A percentile compares a stretch with the other conserved stretches of the same genome.
phyloP scores from a whole-genome alignment of 2,797 vertebrate species.

The Scomberomorus guttatus region DNA sequence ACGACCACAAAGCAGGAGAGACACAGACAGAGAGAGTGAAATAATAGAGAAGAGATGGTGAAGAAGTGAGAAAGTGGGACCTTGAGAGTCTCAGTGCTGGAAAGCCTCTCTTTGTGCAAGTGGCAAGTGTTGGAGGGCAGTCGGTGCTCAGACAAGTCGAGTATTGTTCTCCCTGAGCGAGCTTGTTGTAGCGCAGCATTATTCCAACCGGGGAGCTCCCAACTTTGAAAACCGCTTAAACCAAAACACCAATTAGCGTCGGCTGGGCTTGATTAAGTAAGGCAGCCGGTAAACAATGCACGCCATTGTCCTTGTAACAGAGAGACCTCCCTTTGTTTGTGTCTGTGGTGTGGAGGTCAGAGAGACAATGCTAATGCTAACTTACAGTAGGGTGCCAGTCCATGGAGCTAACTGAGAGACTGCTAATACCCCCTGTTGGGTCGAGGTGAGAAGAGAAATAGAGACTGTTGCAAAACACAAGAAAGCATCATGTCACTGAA shows the following conservation, averaged over 20 bases:
- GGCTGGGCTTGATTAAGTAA: conserved; percentile 79
- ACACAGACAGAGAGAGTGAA: conserved; percentile 12
- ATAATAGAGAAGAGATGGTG: conserved; percentile 36
- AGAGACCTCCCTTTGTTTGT: conserved; percentile 76
- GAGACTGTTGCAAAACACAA: conserved; percentile 12
- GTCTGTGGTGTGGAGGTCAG: conserved; percentile 66
- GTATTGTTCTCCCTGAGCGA: conserved; percentile 80
- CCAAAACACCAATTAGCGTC: conserved; percentile 89
- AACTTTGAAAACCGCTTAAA: conserved; percentile 91
- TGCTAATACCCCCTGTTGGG: neutral
- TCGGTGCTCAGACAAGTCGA: conserved; percentile 75
- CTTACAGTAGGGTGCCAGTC: conserved; percentile 39
- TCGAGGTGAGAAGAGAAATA: conserved; percentile 24
- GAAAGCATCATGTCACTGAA: neutral
- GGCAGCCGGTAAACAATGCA: conserved; percentile 80
- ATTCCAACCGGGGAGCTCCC: conserved; percentile 78
- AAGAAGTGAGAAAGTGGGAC: conserved; percentile 35
- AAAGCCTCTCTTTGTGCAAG: conserved; percentile 67
- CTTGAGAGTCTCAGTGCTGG: conserved; percentile 49
- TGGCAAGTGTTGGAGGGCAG: conserved; percentile 59
- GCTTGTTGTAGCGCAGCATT: conserved; percentile 71
- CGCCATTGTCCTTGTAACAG: conserved; percentile 77
- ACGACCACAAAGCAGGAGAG: conserved; percentile 26
- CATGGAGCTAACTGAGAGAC: conserved; percentile 5
- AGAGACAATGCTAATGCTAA: conserved; percentile 61